Evolutionary conservation across 2,888 invertebrate genomes (phyloP), one percentile per base, ranked within the genome.

Genomic region (Polylopha cassiicola): DNA sequence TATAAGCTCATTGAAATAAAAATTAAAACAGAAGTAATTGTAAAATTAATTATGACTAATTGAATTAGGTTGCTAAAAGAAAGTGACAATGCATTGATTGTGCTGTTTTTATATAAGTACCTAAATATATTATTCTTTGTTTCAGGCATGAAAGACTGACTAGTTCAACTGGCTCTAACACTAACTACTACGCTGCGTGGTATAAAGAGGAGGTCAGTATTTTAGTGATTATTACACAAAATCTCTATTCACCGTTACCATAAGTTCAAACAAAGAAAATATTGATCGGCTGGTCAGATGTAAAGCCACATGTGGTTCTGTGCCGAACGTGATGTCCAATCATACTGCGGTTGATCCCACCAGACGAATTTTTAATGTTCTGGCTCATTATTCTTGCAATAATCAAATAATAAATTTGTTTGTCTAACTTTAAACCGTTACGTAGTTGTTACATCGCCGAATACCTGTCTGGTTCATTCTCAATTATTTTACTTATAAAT

Each of bases 111-210:
- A 10, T 16, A 26, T 14, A 13, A 6, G 13, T 4, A 26, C 11
- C 2, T 14, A n/a, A 7, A 18, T 43, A 41, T 43, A 29, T 32
- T 32, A 24, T 39, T 46, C 18, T 41, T 52, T 48, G 33, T 63
- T 65, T 45, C 61, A 60, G 65, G 50, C 58, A 50, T 37, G 49
- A 58, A 62, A 65, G 61, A 62, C 63, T 62, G 61, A 63, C 52
- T 29, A 47, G 45, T 47, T 48, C 34, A 27, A 22, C 46, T 32
- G 48, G 48, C 50, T 48, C 47, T 51, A n/a, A n/a, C n/a, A 46
- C 10, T 33, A 32, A 34, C 30, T n/a, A 23, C 27, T 44, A 41
- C 31, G 27, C 28, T 31, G 32, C 22, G 16, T 34, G 30, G 32
- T 44, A 37, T 43, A 21, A 29, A 30, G 2, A 26, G 15, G 29